phyloP scores from a whole-genome alignment of 2,113 vertebrate species.

The Nyctibius bracteatus region DNA sequence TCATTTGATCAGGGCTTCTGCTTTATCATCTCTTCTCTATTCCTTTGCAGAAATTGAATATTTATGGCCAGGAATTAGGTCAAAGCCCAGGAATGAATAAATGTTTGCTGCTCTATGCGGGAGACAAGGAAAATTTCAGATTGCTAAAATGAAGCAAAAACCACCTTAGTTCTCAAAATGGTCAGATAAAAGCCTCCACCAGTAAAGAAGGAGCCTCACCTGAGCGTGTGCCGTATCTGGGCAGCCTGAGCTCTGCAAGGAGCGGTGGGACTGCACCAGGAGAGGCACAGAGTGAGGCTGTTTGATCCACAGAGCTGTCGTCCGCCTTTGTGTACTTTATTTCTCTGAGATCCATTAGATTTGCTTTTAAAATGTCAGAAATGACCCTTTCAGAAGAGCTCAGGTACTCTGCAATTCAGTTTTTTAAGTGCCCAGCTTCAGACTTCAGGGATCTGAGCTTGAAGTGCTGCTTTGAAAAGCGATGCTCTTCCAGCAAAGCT shows the following conservation, averaged over 20 bases:
- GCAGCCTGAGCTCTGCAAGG: not conserved
- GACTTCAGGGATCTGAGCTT: not conserved
- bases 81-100: not conserved
- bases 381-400: not conserved
- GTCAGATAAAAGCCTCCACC: not conserved
- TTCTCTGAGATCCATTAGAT: not conserved
- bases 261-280: not conserved
- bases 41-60: not conserved
- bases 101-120: not conserved
- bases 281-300: not conserved
- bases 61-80: conserved; percentile 42
- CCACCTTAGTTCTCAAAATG: not conserved
- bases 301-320: not conserved
- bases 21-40: not conserved
- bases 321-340: not conserved
- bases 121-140: not conserved
- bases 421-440: not conserved
- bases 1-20: not conserved
- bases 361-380: not conserved
- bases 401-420: not conserved
- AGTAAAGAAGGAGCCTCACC: not conserved
- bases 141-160: not conserved
- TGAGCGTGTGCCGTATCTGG: fast-evolving
- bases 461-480: not conserved
- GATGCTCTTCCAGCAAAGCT: not conserved